phyloP scores from a whole-genome alignment of 2,113 vertebrate species.

The Anseranas semipalmata region DNA sequence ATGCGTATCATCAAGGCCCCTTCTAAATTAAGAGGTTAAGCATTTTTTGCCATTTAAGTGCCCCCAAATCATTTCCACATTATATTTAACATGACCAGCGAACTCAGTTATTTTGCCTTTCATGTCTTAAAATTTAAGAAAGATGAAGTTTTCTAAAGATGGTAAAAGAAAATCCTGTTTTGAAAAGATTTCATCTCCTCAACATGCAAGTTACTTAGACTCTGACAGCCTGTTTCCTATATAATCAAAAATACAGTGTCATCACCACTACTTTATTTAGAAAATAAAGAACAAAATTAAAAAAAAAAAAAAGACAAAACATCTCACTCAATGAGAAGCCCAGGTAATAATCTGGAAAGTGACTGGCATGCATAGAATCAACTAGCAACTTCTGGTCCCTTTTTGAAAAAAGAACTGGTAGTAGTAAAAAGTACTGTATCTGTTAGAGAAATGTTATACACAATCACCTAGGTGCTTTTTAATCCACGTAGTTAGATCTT shows the following conservation, averaged over 20 bases:
- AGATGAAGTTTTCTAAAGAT: neutral
- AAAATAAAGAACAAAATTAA: neutral
- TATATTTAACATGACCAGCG: neutral
- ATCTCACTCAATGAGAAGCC: neutral
- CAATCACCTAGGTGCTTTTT: neutral
- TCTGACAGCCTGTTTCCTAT: neutral
- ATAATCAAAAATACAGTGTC: neutral
- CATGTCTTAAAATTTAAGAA: neutral
- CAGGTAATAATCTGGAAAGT: neutral
- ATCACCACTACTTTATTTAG: neutral
- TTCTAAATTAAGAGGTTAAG: neutral
- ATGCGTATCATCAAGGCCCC: fast-evolving
- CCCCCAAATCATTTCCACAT: neutral
- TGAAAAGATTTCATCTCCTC: neutral
- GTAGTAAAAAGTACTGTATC: no score
- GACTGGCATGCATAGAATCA: neutral
- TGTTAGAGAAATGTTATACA: neutral
- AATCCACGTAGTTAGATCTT: neutral
- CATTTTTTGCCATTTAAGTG: neutral
- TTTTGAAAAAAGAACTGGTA: neutral
- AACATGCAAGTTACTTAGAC: neutral
- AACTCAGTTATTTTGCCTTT: neutral
- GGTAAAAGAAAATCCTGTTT: neutral
- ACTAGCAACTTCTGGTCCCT: neutral
- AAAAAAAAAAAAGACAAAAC: neutral